Evolutionary conservation across 2,888 invertebrate genomes (phyloP), one percentile per base, ranked within the genome.

Genomic region (Amphimallon solstitiale): DNA sequence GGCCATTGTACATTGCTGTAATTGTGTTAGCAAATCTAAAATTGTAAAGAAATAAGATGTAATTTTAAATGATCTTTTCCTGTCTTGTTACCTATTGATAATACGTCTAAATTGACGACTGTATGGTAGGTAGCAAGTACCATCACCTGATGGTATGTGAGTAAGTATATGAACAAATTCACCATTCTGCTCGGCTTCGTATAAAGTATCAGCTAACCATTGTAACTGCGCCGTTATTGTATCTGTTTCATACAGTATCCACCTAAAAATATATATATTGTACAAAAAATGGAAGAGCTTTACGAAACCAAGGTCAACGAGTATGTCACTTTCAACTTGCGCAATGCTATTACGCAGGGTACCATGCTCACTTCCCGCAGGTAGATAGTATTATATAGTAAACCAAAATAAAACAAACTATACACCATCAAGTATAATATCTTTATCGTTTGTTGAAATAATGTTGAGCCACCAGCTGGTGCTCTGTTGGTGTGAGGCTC

Each of bases 101-200:
- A 77, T 76, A 56, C 67, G 86, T 65, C 87, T 85, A 75, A 89
- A 93, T 79, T 92, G 90, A 66, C 86, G 83, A 69, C 84, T 85
- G 92, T 94, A 96, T 0, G 89, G 86, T 38, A 85, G 80, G 60
- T 89, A 86, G 60, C 93, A 90, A 68, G 90, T 89, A 10, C 81
- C 77, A 2, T 86, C 85, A 2, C 93, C 93, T 0, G 92, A 88
- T 0, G 94, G 94, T 48, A 95, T 88, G 75, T 97, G 96, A 0
- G 90, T 87, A 34, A 96, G 81, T 51, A 97, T 90, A 76, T 95
- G 95, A 0, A 96, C 96, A 75, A 65, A 61, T 77, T 94, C 93
- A 0, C 86, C 85, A 1, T 86, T 86, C 35, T 81, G 76, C 80
- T 97, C 96, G 0, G 95, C 92, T 65, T 87, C 82, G 61, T 87